Base-by-base conservation (phyloP, 1,140 invertebrate species). In the Temnothorax nylanderi region DNA sequence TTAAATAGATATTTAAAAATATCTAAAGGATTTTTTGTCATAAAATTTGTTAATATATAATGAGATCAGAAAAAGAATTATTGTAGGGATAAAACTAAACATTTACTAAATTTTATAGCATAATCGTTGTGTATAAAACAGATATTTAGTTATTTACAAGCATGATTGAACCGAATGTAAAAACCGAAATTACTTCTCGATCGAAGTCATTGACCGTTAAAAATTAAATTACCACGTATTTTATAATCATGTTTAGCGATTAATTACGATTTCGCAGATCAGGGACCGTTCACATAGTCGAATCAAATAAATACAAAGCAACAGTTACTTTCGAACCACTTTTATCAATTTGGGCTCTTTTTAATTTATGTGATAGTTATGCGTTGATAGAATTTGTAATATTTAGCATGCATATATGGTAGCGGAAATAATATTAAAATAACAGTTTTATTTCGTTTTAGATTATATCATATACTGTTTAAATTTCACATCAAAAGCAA, bases 171-270 rank as follows among this genome's bases (percentile, higher is more conserved):
- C 3, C 37, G 37, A 5, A 86, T 67, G 80, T 87, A 81, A 49
- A 87, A 85, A 69, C 72, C 16, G 34, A 44, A 74, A 62, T 62
- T 49, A 71, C 58, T 44, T 67, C 51, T 65, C 88, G 41, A 67
- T 34, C 49, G 34, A 37, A 74, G 56, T 37, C 11, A 16, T n/a
- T 62, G 41, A 89, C 75, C 89, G 89, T 89, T 92, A 89, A 91
- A 92, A 94, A 93, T 93, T 90, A 74, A 91, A 92, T 93, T 92
- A 90, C 80, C 81, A 90, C 90, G 91, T 92, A 93, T 92, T 93
- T 93, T 93, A 78, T 78, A 93, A 93, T 93, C 89, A 85, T 86
- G 69, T 87, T 87, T 84, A 56, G 69, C 89, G 87, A 94, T 92
- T 89, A 92, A 92, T 94, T 93, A 92, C 90, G 89, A 93, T 88